phyloP scores from a whole-genome alignment of 2,113 vertebrate species.

The Hipposideros armiger region DNA sequence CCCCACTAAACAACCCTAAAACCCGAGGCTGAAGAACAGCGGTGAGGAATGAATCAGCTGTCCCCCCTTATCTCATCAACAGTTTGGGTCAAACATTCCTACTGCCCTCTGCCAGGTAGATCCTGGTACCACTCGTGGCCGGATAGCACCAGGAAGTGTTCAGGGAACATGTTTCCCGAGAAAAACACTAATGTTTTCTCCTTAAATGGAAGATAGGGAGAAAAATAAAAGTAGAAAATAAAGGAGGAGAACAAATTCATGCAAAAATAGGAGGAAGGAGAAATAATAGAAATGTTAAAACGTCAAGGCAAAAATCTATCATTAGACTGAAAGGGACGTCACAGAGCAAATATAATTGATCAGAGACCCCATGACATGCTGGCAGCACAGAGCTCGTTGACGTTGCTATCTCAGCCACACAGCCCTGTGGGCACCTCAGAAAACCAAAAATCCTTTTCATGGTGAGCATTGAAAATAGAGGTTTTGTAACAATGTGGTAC shows the following conservation, averaged over 20 bases:
- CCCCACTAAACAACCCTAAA: background rate
- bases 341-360: background rate
- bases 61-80: background rate
- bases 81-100: background rate
- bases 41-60: background rate
- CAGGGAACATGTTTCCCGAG: background rate
- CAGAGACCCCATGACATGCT: fast-evolving
- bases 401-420: background rate
- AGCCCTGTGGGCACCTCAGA: fast-evolving
- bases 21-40: background rate
- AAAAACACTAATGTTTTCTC: background rate
- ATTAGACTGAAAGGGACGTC: background rate
- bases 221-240: background rate
- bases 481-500: background rate
- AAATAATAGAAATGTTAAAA: background rate
- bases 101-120: background rate
- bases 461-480: background rate
- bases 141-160: too few relatives aligned
- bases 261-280: background rate
- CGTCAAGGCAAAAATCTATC: background rate
- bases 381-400: fast-evolving
- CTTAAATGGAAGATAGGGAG: background rate
- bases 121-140: background rate
- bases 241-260: background rate
- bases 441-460: background rate